Conservation (phyloP, 2,113 vertebrate genomes). For the Trematomus loennbergii region DNA sequence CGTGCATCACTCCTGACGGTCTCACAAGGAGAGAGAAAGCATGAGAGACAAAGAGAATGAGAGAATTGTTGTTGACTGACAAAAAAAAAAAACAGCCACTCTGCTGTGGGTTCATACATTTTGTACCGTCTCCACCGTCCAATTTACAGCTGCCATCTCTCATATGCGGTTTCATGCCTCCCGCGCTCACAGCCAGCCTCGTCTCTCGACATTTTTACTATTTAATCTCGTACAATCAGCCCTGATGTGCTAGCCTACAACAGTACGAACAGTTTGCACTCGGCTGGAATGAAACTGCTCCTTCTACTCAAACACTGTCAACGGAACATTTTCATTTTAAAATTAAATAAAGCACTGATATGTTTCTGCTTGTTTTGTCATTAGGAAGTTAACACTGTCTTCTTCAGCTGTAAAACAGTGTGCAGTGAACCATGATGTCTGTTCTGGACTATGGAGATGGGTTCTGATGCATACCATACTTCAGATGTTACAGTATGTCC, state of each 20-base stretch:
- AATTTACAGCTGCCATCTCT: conserved; percentile 75
- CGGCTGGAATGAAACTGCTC: conserved; percentile 31
- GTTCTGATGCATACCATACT: no score
- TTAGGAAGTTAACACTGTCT: neutral
- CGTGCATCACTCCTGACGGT: neutral
- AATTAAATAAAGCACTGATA: neutral
- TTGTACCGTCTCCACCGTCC: conserved; percentile 69
- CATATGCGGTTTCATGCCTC: conserved; percentile 74
- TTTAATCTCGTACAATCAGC: conserved; percentile 73
- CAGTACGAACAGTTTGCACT: conserved; percentile 29
- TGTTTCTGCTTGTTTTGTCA: neutral
- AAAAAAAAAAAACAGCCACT: conserved; percentile 37
- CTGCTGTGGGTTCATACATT: conserved; percentile 75
- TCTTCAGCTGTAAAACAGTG: no score
- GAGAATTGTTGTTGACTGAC: no score
- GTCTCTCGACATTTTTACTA: conserved; percentile 66
- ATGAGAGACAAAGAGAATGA: neutral
- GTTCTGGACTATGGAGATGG: no score
- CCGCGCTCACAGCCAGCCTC: conserved; percentile 15
- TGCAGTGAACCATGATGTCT: no score
- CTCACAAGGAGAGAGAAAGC: conserved; percentile 11
- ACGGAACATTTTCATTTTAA: conserved; percentile 9
- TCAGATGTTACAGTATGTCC: no score
- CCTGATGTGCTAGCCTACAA: conserved; percentile 45
- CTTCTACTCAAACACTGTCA: conserved; percentile 8